Evolutionary conservation across 2,113 vertebrate genomes (phyloP).

Genomic region (Boulengeromyrus knoepffleri): DNA sequence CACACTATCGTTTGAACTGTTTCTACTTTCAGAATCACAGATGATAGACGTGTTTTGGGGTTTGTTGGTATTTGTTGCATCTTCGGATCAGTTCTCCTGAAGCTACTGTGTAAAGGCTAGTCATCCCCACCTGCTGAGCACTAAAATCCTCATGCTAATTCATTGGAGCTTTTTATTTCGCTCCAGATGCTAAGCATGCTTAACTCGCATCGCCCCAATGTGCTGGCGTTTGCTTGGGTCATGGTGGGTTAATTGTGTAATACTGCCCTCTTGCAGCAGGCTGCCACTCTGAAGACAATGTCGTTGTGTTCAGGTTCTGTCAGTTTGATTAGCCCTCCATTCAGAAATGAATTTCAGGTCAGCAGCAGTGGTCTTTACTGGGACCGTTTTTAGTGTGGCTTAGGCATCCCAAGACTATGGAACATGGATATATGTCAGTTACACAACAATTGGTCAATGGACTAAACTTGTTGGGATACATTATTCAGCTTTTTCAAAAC

Average conservation of each 20-base stretch:
- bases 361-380: neutral
- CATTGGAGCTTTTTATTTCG: neutral
- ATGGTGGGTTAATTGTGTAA: neutral
- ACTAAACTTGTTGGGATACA: neutral
- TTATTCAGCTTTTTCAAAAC: neutral
- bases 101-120: neutral
- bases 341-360: neutral
- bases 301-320: neutral
- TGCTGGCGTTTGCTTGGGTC: neutral
- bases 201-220: neutral
- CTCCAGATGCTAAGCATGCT: neutral
- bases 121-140: neutral
- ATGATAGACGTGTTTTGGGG: neutral
- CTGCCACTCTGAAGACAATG: neutral
- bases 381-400: neutral
- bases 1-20: neutral
- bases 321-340: conserved; percentile 7
- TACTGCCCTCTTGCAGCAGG: neutral
- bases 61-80: neutral
- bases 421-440: neutral
- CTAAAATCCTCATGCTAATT: neutral
- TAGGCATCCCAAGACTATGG: neutral
- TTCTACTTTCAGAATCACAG: neutral
- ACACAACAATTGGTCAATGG: neutral
- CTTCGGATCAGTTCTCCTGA: neutral